A percentile compares a stretch with the other conserved stretches of the same genome.
Conservation (phyloP, 1,140 invertebrate genomes). For the Drosophila leontia region DNA sequence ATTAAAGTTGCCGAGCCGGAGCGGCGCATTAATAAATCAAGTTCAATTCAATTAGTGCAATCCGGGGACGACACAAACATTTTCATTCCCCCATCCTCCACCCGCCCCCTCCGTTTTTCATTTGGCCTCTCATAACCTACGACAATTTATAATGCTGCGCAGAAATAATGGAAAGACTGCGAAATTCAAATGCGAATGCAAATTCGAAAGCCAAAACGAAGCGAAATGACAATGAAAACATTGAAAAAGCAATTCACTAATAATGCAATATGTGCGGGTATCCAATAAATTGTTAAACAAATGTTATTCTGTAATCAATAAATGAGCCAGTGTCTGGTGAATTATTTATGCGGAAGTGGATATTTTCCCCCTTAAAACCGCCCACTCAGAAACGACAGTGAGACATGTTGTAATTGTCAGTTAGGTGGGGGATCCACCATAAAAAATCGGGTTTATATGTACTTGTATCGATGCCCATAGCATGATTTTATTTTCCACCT, state of each 20-base stretch:
- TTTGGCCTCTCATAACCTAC: constrained; percentile 73
- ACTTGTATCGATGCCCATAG: constrained; percentile 15
- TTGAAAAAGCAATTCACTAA: constrained; percentile 66
- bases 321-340: constrained; percentile 58
- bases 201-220: constrained; percentile 23
- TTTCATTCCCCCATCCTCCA: constrained; percentile 21
- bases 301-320: constrained; percentile 80
- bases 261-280: constrained; percentile 27
- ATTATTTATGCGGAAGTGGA: constrained; percentile 70
- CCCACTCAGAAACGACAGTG: constrained; percentile 5
- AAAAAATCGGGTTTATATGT: constrained; percentile 30
- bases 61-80: constrained; percentile 59
- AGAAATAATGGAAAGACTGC: constrained; percentile 22
- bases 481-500: constrained; percentile 71
- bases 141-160: constrained; percentile 73
- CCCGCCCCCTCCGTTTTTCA: constrained; percentile 4
- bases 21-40: constrained; percentile 73
- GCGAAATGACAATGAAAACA: constrained; percentile 41
- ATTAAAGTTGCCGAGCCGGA: constrained; percentile 58
- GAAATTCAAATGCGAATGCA: constrained; percentile 63
- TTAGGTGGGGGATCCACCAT: constrained; percentile 21
- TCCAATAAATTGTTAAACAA: constrained; percentile 80
- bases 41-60: constrained; percentile 80
- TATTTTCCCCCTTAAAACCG: constrained; percentile 8
- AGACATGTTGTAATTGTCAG: constrained; percentile 75